A percentile compares a stretch with the other conserved stretches of the same genome.
phyloP scores from a whole-genome alignment of 1,140 invertebrate genomes.

The Steinernema feltiae region DNA sequence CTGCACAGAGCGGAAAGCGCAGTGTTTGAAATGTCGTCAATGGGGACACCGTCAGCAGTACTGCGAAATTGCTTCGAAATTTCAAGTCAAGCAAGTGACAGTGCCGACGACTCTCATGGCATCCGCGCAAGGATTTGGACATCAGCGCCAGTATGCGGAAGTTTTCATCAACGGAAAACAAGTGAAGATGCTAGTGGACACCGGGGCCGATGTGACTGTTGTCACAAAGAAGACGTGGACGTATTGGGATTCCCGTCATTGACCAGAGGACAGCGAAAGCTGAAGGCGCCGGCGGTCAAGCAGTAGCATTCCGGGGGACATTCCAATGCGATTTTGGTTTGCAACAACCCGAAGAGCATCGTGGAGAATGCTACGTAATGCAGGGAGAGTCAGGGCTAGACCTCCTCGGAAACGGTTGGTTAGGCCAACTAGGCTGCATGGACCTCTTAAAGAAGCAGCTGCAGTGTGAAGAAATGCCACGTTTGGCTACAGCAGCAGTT shows the following conservation, averaged over 20 bases:
- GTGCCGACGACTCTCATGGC: too few relatives aligned
- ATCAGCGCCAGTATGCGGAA: background rate
- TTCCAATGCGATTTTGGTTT: background rate
- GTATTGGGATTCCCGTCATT: background rate
- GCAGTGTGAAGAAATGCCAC: too few relatives aligned
- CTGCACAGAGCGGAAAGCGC: background rate
- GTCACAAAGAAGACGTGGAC: background rate
- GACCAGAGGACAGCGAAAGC: background rate
- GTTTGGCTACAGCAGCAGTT: background rate
- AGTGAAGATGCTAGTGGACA: constrained; percentile 2
- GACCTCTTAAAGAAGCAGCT: too few relatives aligned
- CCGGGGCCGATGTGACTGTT: background rate
- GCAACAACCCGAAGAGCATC: too few relatives aligned
- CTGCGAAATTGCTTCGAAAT: background rate
- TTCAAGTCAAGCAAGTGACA: background rate
- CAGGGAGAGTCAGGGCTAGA: background rate
- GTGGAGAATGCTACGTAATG: too few relatives aligned
- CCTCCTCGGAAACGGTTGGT: background rate
- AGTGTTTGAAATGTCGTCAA: too few relatives aligned
- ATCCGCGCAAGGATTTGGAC: background rate
- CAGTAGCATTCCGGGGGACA: background rate
- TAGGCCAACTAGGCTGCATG: background rate
- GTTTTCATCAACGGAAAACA: background rate
- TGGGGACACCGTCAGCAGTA: background rate
- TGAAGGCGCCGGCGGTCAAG: background rate